A percentile compares a stretch with the other conserved stretches of the same genome.
phyloP scores from a whole-genome alignment of 2,113 vertebrate genomes.

The Cardinalis cardinalis region DNA sequence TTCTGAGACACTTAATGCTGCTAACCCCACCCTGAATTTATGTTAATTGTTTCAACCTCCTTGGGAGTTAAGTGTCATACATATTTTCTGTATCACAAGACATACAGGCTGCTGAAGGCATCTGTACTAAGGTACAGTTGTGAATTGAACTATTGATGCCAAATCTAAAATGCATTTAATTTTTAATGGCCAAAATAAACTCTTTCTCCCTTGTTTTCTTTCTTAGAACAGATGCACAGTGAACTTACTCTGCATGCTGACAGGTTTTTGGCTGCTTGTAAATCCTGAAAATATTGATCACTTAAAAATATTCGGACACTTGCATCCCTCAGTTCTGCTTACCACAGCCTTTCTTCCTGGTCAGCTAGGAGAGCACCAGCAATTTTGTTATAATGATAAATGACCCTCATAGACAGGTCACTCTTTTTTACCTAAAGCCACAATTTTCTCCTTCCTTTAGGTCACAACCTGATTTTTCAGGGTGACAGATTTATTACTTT shows the following conservation, averaged over 20 bases:
- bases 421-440: slow-evolving; percentile 86
- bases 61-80: not conserved
- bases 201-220: not conserved
- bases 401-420: slow-evolving; percentile 84
- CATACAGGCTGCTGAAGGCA: not conserved
- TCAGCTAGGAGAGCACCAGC: slow-evolving; percentile 78
- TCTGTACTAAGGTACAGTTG: not conserved
- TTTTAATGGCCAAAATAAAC: slow-evolving; percentile 7
- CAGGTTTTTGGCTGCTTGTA: slow-evolving; percentile 55
- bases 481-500: slow-evolving; percentile 91
- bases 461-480: slow-evolving; percentile 83
- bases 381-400: slow-evolving; percentile 92
- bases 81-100: not conserved
- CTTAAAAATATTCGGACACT: slow-evolving; percentile 74
- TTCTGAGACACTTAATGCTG: not conserved
- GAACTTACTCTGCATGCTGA: not conserved
- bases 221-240: not conserved
- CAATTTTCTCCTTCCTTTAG: slow-evolving; percentile 87
- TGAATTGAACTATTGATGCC: not conserved
- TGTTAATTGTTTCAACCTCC: not conserved
- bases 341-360: slow-evolving; percentile 83
- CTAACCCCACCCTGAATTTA: not conserved
- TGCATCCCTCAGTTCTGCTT: slow-evolving; percentile 82
- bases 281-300: slow-evolving; percentile 77
- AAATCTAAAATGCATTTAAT: not conserved